These are phyloP conservation scores for Pseudomyrmex gracilis DNA, from an alignment of 1,140 invertebrate genomes.

Conservation along the genomic window DNA sequence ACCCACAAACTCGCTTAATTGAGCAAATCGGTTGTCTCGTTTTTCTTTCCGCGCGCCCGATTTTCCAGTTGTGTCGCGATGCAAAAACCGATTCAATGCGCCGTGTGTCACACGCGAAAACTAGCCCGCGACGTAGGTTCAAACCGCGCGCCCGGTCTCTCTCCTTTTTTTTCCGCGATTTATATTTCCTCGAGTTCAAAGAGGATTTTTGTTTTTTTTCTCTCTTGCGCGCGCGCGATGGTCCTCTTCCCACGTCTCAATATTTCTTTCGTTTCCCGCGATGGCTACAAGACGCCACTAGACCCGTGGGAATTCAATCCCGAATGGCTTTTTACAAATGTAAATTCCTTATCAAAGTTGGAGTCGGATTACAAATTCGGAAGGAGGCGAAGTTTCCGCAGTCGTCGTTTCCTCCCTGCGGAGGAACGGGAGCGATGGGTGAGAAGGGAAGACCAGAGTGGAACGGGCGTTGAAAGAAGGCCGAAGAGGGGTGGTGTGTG, in stretches of 20 bases:
- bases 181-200: slow-evolving; percentile 15
- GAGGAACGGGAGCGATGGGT: slow-evolving; percentile 26
- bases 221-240: too few relatives aligned
- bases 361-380: slow-evolving; percentile 80
- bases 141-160: not conserved
- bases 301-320: slow-evolving; percentile 72
- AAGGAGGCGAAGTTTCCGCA: slow-evolving; percentile 76
- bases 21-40: slow-evolving; percentile 61
- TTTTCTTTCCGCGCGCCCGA: not conserved
- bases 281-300: slow-evolving; percentile 33
- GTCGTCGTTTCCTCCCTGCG: slow-evolving; percentile 55
- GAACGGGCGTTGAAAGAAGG: slow-evolving; percentile 42
- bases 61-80: slow-evolving; percentile 18
- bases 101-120: too few relatives aligned
- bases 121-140: too few relatives aligned
- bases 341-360: slow-evolving; percentile 81
- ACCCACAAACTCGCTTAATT: slow-evolving; percentile 52
- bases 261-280: slow-evolving; percentile 49
- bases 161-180: not conserved
- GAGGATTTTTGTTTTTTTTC: not conserved
- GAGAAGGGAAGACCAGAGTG: slow-evolving; percentile 24
- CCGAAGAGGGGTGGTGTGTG: not conserved
- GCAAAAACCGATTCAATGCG: too few relatives aligned
- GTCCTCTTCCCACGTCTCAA: not conserved
- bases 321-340: slow-evolving; percentile 80